Evolutionary conservation across 2,797 vertebrate species (phyloP).

Genomic region (Rhynchotus rufescens): DNA sequence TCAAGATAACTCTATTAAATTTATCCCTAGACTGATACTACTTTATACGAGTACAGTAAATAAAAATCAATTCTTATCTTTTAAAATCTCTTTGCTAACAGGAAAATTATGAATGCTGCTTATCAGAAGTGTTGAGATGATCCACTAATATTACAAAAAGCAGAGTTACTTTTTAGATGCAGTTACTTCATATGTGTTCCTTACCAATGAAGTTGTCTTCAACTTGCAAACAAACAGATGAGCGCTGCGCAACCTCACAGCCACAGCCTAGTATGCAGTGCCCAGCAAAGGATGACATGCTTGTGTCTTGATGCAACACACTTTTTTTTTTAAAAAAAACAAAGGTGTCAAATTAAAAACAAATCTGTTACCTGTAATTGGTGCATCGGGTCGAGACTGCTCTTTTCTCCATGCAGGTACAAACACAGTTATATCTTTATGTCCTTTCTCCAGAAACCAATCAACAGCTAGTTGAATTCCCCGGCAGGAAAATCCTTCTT

Average conservation of each 20-base stretch:
- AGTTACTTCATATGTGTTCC: not conserved
- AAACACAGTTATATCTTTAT: slow-evolving; percentile 98
- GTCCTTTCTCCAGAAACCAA: slow-evolving; percentile 97
- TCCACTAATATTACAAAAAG: not conserved
- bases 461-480: slow-evolving; percentile 97
- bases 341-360: too few relatives aligned
- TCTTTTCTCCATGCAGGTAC: slow-evolving; percentile 99
- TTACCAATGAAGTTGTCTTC: not conserved
- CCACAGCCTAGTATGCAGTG: not conserved
- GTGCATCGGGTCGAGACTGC: slow-evolving; percentile 96
- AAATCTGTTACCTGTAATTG: slow-evolving; percentile 89
- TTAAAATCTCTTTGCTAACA: not conserved
- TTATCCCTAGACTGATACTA: not conserved
- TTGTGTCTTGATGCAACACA: not conserved
- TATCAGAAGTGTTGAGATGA: not conserved
- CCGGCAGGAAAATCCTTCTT: slow-evolving; percentile 98
- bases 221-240: not conserved
- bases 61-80: not conserved
- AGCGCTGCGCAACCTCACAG: not conserved
- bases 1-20: not conserved
- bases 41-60: not conserved
- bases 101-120: not conserved
- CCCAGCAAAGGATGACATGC: not conserved
- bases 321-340: too few relatives aligned
- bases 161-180: not conserved